A percentile compares a stretch with the other conserved stretches of the same genome.
Evolutionary conservation across 1,140 invertebrate species (phyloP).

Genomic region (Rhizoglyphus robini): DNA sequence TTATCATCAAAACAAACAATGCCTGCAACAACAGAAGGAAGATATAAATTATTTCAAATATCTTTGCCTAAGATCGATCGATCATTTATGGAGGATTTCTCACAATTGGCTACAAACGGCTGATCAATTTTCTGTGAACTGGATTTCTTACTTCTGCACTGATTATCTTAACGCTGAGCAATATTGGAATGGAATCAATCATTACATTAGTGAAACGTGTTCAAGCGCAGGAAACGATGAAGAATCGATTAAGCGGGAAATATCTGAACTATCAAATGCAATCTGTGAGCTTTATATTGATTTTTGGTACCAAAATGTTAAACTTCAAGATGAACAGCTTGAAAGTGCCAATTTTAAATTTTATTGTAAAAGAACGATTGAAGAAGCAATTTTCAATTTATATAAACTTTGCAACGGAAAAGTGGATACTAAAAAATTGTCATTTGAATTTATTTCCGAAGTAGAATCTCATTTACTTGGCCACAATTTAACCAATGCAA

Average conservation of each 20-base stretch:
- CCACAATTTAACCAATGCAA: neutral
- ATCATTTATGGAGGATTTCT: neutral
- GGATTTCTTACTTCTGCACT: too few species aligned
- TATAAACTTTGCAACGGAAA: neutral
- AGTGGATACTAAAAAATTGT: neutral
- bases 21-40: neutral
- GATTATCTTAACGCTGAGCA: too few species aligned
- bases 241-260: neutral
- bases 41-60: neutral
- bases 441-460: neutral
- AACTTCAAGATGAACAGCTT: neutral
- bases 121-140: too few species aligned
- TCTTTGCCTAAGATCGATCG: neutral
- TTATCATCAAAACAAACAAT: slow-evolving; percentile 5
- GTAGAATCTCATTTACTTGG: neutral
- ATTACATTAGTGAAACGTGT: neutral
- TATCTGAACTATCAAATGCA: neutral
- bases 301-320: neutral
- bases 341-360: neutral
- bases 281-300: slow-evolving; percentile 2
- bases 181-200: too few species aligned
- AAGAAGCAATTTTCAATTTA: slow-evolving; percentile 1
- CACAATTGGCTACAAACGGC: too few species aligned
- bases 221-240: neutral
- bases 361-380: neutral